Conservation (phyloP, 2,797 vertebrate species). For the Oceanodroma leucorhoa region DNA sequence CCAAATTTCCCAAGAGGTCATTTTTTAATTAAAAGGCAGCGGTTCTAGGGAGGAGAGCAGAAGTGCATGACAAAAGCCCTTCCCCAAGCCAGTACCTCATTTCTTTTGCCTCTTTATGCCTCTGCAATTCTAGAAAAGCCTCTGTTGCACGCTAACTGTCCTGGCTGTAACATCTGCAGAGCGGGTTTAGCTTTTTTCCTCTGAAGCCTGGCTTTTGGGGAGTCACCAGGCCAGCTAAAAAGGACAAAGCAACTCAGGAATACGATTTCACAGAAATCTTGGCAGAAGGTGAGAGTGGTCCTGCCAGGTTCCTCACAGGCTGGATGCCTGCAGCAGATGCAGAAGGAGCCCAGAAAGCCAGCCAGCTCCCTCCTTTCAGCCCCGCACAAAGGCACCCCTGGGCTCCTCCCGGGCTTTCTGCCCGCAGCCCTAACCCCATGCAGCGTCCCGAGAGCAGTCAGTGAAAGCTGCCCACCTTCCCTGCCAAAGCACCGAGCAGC, state of each 20-base stretch:
- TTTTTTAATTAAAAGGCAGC: constrained; percentile 7
- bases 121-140: neutral
- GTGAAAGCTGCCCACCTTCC: neutral
- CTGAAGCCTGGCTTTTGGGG: neutral
- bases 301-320: neutral
- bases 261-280: neutral
- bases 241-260: neutral
- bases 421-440: accelerated
- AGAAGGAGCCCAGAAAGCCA: neutral
- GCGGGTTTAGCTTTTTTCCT: neutral
- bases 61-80: neutral
- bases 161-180: neutral
- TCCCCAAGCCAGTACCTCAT: neutral
- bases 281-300: neutral
- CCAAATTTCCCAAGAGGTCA: neutral
- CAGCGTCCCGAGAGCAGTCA: accelerated
- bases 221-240: neutral
- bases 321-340: neutral
- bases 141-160: neutral
- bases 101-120: neutral
- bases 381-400: neutral
- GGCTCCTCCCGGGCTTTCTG: neutral
- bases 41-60: neutral
- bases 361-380: neutral
- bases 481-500: neutral